Conservation (phyloP, 2,113 vertebrate species). For the Penelope pileata region DNA sequence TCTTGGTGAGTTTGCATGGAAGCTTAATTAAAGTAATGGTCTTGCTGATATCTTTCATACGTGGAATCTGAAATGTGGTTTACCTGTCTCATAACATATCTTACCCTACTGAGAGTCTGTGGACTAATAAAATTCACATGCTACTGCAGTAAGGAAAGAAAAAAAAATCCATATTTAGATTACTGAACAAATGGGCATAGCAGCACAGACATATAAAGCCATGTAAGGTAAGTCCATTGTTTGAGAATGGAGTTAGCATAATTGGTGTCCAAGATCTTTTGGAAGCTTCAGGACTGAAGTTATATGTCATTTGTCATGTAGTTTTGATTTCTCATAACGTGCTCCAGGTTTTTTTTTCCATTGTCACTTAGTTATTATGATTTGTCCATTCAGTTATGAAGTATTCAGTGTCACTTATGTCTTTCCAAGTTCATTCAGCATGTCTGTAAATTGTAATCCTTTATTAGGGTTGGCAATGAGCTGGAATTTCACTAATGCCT, state of each 20-base stretch:
- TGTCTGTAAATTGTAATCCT: constrained; percentile 23
- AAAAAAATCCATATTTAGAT: neutral
- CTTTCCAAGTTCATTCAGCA: constrained; percentile 28
- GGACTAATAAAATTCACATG: neutral
- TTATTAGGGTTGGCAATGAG: constrained; percentile 4
- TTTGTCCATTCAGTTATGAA: neutral
- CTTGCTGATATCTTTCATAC: neutral
- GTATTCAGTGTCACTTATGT: neutral
- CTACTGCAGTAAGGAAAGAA: neutral
- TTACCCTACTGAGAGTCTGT: neutral
- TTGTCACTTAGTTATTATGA: neutral
- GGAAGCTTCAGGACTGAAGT: neutral
- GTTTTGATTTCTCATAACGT: neutral
- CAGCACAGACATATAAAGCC: neutral
- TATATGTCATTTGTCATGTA: neutral
- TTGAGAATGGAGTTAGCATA: neutral
- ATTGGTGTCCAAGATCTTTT: neutral
- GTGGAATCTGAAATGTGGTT: neutral
- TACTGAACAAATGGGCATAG: neutral
- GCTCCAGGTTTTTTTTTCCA: neutral
- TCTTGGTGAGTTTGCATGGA: neutral
- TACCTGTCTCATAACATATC: neutral
- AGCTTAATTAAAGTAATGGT: neutral
- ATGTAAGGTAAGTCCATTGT: neutral
- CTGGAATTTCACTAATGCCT: constrained; percentile 2